Evolutionary conservation across 2,888 invertebrate genomes (phyloP), one percentile per base, ranked within the genome.

Genomic region (Scrobipalpa costella): DNA sequence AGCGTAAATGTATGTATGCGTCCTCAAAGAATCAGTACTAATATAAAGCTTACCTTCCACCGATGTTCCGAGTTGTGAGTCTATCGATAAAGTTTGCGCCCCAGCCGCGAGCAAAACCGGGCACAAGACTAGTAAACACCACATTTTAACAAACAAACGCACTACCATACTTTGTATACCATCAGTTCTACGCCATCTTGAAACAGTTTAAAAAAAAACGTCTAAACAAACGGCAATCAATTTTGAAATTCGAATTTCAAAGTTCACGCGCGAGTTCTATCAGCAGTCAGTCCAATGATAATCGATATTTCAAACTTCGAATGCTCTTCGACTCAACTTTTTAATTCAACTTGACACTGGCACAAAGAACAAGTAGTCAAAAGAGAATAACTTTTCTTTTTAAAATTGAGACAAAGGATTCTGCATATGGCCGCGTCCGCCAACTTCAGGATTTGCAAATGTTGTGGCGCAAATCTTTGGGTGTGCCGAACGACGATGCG

Each of bases 1-100:
- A n/a, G n/a, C n/a, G n/a, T n/a, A n/a, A n/a, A n/a, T n/a, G n/a
- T n/a, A n/a, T n/a, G n/a, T n/a, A n/a, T n/a, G n/a, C n/a, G n/a
- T n/a, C n/a, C n/a, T n/a, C n/a, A n/a, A n/a, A n/a, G n/a, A n/a
- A n/a, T n/a, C n/a, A n/a, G n/a, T n/a, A n/a, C n/a, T n/a, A 0
- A 21, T 61, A 62, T 63, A 7, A 7, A 15, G 61, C 80, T 83
- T 75, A 90, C 91, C 91, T 84, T 91, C 91, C 63, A 89, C 73
- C 1, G 91, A 90, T 44, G 91, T 91, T 40, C 91, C 90, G 62
- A 91, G 80, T 64, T 88, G 85, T 0, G 90, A 85, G 67, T 91
- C 90, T 17, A 91, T 90, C 6, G 90, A 89, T 47, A 91, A 62
- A 0, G 90, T 90, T 67, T 86, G 83, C 8, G 87, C 90, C 3